Base-by-base conservation (phyloP, 2,888 invertebrate genomes). In the Stenodera caucasica region DNA sequence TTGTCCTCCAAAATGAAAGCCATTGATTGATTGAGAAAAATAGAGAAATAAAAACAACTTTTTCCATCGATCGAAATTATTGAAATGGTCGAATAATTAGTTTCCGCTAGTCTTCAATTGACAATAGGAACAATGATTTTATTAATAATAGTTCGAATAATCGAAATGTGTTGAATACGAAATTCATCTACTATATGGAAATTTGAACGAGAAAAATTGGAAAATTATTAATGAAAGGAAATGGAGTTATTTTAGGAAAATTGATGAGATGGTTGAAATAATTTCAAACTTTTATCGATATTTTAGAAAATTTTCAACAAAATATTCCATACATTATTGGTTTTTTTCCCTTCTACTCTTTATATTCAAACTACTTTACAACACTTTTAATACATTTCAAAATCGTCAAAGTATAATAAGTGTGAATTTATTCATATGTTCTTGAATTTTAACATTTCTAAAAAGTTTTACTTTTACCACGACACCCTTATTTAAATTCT, bases 111-210 rank as follows among this genome's bases (percentile, higher is more conserved):
- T 70, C 70, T 70, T 68, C 45, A n/a, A 68, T 61, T 54, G 64
- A 74, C 73, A 75, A 75, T 73, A 45, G 68, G 73, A 69, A 70
- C 71, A 71, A 74, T 73, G 70, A 73, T 74, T 75, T 70, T 67
- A 69, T 72, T 68, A 45, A 71, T 67, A 57, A 69, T 63, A 66
- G 69, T 70, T 68, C 72, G 70, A 23, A 74, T 73, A 73, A 74
- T 72, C 75, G 75, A 77, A 74, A 73, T 72, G 65, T 68, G 58
- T 63, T 57, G 65, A 66, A 45, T 45, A 45, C 21, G 23, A 45
- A 45, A 45, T 23, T n/a, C 3, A 7, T 2, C 45, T 5, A 45
- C 3, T n/a, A 6, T 4, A 23, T 1, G 12, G 12, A 45, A 40
- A 40, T 21, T 40, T 11, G 18, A 12, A 6, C 2, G 18, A 3